Base-by-base conservation (phyloP, 2,888 invertebrate species). In the Drosophila stalkeri region DNA sequence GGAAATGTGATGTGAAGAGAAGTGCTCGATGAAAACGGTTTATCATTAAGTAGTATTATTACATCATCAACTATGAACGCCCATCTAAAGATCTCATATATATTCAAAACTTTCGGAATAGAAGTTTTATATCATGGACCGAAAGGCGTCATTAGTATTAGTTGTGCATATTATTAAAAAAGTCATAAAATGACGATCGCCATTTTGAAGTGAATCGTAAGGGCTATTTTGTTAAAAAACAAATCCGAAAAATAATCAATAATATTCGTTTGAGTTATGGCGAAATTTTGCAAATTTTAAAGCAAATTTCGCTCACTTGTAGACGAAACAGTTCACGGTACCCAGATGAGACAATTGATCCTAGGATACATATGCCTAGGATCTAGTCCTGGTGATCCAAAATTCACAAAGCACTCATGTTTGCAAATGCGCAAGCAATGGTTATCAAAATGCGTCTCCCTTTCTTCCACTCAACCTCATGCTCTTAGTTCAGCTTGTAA, bases 391-490 rank as follows among this genome's bases (percentile, higher is more conserved):
- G 7, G 11, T 6, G 49, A 51, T 1, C 51, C 33, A 0, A 51
- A 12, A 51, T 33, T 33, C 18, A 12, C 7, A 33, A 51, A 33
- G 3, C 51, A 33, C n/a, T 33, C 5, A 12, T 12, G 18, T 33
- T 51, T 51, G 51, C 51, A 18, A 18, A 51, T 51, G n/a, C 51
- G 51, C 51, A 51, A 51, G 51, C 18, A 31, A n/a, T 31, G 49
- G 49, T 31, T 12, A 49, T 9, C 31, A n/a, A 31, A 0, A 49
- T n/a, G n/a, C 1, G 31, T 31, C n/a, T n/a, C 3, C n/a, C 6
- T 31, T 31, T 49, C n/a, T 31, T 31, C 12, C 31, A 49, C 31
- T n/a, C 0, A 31, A 4, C 4, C 31, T 6, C 31, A 49, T 49
- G 11, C 31, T n/a, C 31, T n/a, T 9, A n/a, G 16, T 12, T 9